Evolutionary conservation across 2,888 invertebrate species (phyloP), one percentile per base, ranked within the genome.

Genomic region (Lysandra bellargus): DNA sequence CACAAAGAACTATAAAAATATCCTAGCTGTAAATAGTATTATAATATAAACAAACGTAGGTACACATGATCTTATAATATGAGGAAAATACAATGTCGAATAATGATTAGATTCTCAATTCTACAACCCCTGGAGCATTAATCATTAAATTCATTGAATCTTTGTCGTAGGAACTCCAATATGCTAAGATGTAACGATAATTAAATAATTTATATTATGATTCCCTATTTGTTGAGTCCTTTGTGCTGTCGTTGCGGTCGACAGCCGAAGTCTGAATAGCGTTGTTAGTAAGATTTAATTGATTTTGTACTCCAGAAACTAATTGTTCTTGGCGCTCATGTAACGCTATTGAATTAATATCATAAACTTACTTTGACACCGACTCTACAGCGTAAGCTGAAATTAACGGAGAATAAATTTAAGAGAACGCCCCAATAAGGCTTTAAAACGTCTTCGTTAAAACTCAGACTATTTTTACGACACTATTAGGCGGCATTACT

Each of bases 311-410:
- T 89, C 88, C 88, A 88, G 91, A 92, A 93, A 92, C 92, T 93
- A 93, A 93, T 94, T 93, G 93, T 90, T 90, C 88, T 90, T 91
- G 92, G 90, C 91, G 92, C 92, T 91, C 91, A 88, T 90, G 88
- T 90, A 90, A 92, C 92, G 85, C 90, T 88, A 88, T 85, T 88
- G 91, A 92, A 92, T 92, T 92, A 91, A 85, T 69, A 69, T 91
- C 87, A 89, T 86, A 87, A 82, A 81, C 81, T 82, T 80, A 78
- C 80, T 44, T 23, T 44, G 74, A 74, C 74, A 74, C 44, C n/a
- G 6, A 12, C 74, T 44, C 2, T 44, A 74, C 44, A 44, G 74
- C 3, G 69, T 33, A 17, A 69, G 33, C 33, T 14, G 69, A 69
- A 69, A 69, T 69, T 33, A 69, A 69, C 33, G 33, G 14, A 69